phyloP scores from a whole-genome alignment of 1,140 invertebrate genomes.

The Lineus longissimus region DNA sequence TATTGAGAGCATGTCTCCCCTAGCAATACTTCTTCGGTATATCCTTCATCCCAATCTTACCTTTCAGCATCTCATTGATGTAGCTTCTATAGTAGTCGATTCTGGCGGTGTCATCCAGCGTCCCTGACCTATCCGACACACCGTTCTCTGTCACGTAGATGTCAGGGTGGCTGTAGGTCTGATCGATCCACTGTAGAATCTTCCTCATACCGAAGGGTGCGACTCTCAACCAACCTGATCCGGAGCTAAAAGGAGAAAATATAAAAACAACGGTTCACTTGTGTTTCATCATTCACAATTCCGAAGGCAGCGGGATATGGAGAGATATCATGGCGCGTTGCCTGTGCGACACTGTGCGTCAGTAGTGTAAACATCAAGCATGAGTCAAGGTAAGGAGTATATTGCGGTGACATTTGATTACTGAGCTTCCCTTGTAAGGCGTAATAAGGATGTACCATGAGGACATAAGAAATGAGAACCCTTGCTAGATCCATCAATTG shows the following conservation, averaged over 20 bases:
- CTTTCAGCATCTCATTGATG: conserved; percentile 62
- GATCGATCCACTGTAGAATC: conserved; percentile 63
- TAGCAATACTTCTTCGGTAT: no score
- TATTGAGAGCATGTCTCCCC: background rate
- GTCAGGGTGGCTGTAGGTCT: conserved; percentile 61
- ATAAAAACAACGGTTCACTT: no score
- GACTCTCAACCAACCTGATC: conserved; percentile 38
- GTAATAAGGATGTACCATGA: no score
- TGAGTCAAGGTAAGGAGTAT: no score
- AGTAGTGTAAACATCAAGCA: no score
- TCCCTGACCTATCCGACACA: conserved; percentile 54
- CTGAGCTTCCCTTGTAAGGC: no score
- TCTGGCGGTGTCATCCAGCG: conserved; percentile 57
- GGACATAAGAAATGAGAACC: no score
- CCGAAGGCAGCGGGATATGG: no score
- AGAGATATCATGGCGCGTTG: background rate
- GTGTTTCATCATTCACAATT: background rate
- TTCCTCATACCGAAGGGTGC: conserved; percentile 67
- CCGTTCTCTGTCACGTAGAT: conserved; percentile 73
- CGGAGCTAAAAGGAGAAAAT: conserved; percentile 29
- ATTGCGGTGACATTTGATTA: no score
- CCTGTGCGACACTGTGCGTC: no score
- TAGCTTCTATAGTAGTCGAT: conserved; percentile 60
- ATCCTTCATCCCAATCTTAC: conserved; percentile 20
- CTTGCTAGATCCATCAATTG: no score